Evolutionary conservation across 2,113 vertebrate genomes (phyloP).

Genomic region (Rhagologus leucostigma): DNA sequence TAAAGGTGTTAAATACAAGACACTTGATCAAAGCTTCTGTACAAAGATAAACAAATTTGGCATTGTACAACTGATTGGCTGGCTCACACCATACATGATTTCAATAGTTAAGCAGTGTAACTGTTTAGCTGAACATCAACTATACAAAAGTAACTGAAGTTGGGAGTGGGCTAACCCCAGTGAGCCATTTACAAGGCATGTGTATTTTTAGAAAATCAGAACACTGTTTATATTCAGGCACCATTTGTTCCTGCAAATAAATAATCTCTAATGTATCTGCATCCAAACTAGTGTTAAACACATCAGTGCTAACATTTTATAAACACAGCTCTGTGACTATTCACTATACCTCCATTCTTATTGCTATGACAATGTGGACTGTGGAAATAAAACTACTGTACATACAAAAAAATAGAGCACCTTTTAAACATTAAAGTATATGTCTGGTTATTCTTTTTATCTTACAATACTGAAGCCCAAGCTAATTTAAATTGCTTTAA

Average conservation of each 20-base stretch:
- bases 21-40: conserved; percentile 89
- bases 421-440: conserved; percentile 85
- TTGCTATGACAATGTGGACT: conserved; percentile 92
- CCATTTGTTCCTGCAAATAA: conserved; percentile 88
- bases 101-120: conserved; percentile 44
- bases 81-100: conserved; percentile 67
- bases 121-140: conserved; percentile 73
- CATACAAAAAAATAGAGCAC: conserved; percentile 89
- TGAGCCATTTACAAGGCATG: conserved; percentile 89
- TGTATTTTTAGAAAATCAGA: conserved; percentile 76
- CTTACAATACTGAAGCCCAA: conserved; percentile 76
- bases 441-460: conserved; percentile 75
- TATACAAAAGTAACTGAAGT: conserved; percentile 68
- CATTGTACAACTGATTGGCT: conserved; percentile 81
- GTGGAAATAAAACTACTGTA: conserved; percentile 85
- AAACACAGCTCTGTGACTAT: conserved; percentile 78
- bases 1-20: conserved; percentile 97
- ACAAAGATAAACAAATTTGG: conserved; percentile 90
- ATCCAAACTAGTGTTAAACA: conserved; percentile 75
- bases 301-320: conserved; percentile 77
- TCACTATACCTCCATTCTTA: conserved; percentile 81
- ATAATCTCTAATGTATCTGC: conserved; percentile 82
- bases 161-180: conserved; percentile 60
- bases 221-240: conserved; percentile 89
- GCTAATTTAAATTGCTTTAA: conserved; percentile 62